Percentiles rank a stretch among this genome's conserved stretches.
phyloP scores from a whole-genome alignment of 2,113 vertebrate species.

The Condylura cristata region DNA sequence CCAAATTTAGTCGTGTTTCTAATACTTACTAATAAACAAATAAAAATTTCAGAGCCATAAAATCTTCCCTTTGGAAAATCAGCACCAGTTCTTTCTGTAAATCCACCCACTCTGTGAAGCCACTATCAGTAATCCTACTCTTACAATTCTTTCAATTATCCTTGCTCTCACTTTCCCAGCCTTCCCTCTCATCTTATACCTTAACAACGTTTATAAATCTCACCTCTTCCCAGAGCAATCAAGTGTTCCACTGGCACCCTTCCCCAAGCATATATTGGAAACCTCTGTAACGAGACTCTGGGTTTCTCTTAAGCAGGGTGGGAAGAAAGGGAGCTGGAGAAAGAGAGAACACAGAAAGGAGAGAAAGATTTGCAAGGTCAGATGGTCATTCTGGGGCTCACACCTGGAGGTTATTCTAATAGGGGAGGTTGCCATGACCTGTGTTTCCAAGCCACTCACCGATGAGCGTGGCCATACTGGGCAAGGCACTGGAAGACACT shows the following conservation, averaged over 20 bases:
- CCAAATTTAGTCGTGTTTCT: background rate
- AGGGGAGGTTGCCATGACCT: background rate
- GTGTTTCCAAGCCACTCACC: background rate
- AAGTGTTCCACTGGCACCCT: background rate
- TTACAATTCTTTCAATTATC: background rate
- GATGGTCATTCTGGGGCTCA: background rate
- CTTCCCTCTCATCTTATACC: background rate
- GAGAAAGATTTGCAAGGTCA: background rate
- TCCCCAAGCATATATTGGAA: background rate
- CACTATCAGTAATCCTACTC: background rate
- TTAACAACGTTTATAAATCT: background rate
- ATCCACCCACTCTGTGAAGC: background rate
- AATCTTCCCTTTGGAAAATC: constrained; percentile 12
- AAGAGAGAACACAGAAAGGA: background rate
- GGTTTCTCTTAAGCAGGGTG: background rate
- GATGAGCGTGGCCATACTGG: background rate
- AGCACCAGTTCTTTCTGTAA: background rate
- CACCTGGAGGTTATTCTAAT: background rate
- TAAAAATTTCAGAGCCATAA: background rate
- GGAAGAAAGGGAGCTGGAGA: background rate
- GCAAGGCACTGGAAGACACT: background rate
- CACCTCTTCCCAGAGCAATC: background rate
- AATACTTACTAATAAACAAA: constrained; percentile 41
- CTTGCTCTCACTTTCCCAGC: background rate
- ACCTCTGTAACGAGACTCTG: background rate